Evolutionary conservation across 2,888 invertebrate genomes (phyloP).

Genomic region (Caenorhabditis wallacei): DNA sequence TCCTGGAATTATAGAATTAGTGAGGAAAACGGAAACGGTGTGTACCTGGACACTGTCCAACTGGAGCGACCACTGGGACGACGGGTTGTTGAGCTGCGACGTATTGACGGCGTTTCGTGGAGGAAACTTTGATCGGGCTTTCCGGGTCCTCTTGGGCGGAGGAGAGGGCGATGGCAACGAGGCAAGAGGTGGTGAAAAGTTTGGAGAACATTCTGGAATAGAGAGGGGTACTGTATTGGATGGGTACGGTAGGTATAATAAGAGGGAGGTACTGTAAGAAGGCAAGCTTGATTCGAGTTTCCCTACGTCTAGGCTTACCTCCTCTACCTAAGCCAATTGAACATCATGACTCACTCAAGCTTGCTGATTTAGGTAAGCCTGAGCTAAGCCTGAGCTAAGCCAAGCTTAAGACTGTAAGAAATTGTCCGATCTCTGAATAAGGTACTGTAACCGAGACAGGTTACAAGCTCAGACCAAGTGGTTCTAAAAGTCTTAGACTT

Average conservation of each 20-base stretch:
- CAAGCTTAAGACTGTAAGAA: too few species aligned
- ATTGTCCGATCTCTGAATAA: too few species aligned
- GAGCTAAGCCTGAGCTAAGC: too few species aligned
- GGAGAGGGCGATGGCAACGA: slow-evolving; percentile 54
- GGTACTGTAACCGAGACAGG: too few species aligned
- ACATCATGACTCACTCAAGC: too few species aligned
- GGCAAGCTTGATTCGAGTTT: too few species aligned
- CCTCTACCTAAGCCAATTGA: too few species aligned
- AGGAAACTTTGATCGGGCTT: slow-evolving; percentile 52
- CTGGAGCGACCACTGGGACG: slow-evolving; percentile 75
- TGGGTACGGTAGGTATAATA: neutral
- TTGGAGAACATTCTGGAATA: slow-evolving; percentile 48
- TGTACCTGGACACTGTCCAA: slow-evolving; percentile 78
- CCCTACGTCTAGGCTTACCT: too few species aligned
- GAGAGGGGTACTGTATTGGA: neutral
- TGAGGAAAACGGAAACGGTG: neutral
- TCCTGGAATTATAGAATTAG: slow-evolving; percentile 40
- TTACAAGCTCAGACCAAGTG: too few species aligned
- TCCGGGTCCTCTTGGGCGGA: slow-evolving; percentile 36
- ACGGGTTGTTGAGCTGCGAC: slow-evolving; percentile 67
- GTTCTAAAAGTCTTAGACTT: too few species aligned
- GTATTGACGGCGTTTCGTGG: slow-evolving; percentile 77
- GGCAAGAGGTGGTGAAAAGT: slow-evolving; percentile 51
- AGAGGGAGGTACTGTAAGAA: neutral
- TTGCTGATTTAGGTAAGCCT: too few species aligned